Evolutionary conservation across 2,888 invertebrate genomes (phyloP), one percentile per base, ranked within the genome.

Genomic region (Megalurothrips usitatus): DNA sequence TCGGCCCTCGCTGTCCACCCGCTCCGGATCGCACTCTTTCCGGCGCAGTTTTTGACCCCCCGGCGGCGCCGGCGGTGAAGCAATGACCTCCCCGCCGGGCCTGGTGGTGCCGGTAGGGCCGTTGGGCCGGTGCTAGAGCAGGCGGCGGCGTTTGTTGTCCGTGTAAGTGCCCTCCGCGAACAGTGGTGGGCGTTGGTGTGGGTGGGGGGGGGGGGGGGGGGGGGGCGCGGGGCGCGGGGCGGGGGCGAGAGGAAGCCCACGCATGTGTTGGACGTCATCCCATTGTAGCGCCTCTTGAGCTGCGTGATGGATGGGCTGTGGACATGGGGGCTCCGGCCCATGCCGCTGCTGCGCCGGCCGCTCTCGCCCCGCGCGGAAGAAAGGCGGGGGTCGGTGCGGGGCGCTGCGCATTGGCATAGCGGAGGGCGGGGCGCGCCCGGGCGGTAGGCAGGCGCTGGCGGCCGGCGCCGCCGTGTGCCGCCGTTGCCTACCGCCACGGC

Each of bases 211-310:
- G n/a, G n/a, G n/a, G n/a, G n/a, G n/a, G n/a, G n/a, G n/a, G n/a
- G n/a, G n/a, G n/a, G n/a, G n/a, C n/a, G n/a, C 58, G 58, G 6
- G 58, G 58, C 58, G 34, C 34, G 34, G n/a, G n/a, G 34, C 34
- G 34, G 34, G 34, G 34, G 3, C 34, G 34, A 43, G 34, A 43
- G 34, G 34, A 43, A 43, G 34, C 34, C 34, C 34, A 43, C 58
- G 58, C 58, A 58, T 58, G 58, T 58, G 58, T 58, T 58, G 58
- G 58, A 58, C 58, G 58, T 58, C 58, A 58, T 58, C 58, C 19
- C 58, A 58, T 58, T 58, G 58, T 58, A 58, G 58, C 58, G 58
- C 58, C 58, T 58, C 58, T 58, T 58, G 58, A 58, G 58, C 58
- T 14, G 58, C 58, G 11, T 58, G 58, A 58, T 58, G 58, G 58